Evolutionary conservation across 2,113 vertebrate species (phyloP).

Genomic region (Tachuris rubrigastra): DNA sequence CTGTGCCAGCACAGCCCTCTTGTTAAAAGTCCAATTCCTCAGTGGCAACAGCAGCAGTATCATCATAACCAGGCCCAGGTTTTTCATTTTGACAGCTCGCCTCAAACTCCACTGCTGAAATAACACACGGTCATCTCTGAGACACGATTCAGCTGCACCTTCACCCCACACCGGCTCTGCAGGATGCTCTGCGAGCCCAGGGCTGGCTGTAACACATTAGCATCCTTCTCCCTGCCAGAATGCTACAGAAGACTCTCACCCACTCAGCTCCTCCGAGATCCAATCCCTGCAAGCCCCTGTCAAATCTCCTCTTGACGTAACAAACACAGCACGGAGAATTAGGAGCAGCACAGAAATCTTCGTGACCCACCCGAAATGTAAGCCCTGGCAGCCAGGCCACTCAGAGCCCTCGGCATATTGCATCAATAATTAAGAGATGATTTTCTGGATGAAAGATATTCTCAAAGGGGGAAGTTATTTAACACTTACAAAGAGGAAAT

Average conservation of each 20-base stretch:
- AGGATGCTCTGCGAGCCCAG: background rate
- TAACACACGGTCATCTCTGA: background rate
- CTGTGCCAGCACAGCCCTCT: background rate
- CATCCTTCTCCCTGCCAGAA: conserved; percentile 9
- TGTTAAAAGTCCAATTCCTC: background rate
- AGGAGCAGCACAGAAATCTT: background rate
- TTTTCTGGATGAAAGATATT: background rate
- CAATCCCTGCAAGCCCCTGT: background rate
- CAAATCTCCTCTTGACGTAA: conserved; percentile 24
- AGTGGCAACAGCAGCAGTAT: background rate
- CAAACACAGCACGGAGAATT: background rate
- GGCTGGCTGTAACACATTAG: background rate
- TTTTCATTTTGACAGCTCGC: background rate
- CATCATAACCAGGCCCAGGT: background rate
- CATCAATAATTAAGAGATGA: background rate
- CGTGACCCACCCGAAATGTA: background rate
- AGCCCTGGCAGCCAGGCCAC: background rate
- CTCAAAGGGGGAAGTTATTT: background rate
- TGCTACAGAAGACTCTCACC: conserved; percentile 24
- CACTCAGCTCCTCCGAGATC: background rate
- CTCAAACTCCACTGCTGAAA: background rate
- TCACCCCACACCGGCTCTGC: background rate
- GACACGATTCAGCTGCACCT: background rate
- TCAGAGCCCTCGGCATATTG: background rate
- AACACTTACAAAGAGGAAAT: background rate